These are phyloP conservation scores for Turritopsis rubra DNA, from an alignment of 30 jellyfish, hydroid and myxozoan genomes.

Conservation along the genomic window DNA sequence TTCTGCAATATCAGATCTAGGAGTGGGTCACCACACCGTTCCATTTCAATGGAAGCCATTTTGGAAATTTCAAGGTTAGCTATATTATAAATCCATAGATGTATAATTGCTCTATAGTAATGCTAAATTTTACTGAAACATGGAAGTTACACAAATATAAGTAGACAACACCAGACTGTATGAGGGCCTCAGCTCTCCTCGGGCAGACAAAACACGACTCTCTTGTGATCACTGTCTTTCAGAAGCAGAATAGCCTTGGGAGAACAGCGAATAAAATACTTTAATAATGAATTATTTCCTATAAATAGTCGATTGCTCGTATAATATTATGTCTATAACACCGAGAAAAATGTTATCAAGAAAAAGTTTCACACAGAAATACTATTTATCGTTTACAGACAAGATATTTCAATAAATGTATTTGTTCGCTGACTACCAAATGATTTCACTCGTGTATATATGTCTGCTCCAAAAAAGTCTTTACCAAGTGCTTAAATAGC, in stretches of 20 bases:
- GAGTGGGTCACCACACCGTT: slow-evolving; percentile 37
- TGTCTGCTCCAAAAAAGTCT: slow-evolving; percentile 20
- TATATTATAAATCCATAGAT: not conserved
- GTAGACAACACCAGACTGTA: not conserved
- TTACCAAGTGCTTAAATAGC: not conserved
- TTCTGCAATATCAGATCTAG: slow-evolving; percentile 80
- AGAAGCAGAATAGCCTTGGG: not conserved
- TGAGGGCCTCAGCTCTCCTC: not conserved
- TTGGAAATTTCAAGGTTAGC: not conserved
- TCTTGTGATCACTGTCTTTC: not conserved
- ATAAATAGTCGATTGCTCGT: not conserved
- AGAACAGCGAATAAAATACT: not conserved
- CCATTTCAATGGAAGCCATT: not conserved
- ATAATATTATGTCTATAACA: not conserved
- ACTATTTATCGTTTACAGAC: not conserved
- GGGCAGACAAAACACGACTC: not conserved
- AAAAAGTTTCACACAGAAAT: not conserved
- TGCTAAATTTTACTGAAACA: not conserved
- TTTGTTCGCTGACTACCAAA: not conserved
- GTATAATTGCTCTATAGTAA: not conserved
- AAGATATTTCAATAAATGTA: not conserved
- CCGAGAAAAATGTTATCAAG: not conserved
- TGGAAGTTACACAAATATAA: not conserved
- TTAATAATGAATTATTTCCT: not conserved
- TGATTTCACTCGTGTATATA: slow-evolving; percentile 8